Conservation (phyloP, 2,888 invertebrate species). For the Girardia tigrina region DNA sequence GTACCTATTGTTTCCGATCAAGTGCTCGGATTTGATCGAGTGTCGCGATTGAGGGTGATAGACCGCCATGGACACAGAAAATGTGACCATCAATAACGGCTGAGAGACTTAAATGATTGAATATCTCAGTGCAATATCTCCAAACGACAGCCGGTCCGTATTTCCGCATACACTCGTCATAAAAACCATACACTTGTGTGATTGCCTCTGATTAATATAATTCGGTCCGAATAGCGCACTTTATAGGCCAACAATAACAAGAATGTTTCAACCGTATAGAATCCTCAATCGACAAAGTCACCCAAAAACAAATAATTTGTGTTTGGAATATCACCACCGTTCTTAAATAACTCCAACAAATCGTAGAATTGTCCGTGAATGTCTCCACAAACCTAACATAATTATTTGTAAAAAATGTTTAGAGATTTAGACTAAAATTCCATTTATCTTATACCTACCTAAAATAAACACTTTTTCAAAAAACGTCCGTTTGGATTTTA, state of each 20-base stretch:
- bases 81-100: slow-evolving; percentile 71
- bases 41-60: slow-evolving; percentile 93
- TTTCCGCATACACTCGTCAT: slow-evolving; percentile 94
- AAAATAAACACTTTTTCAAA: no score
- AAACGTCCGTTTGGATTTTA: no score
- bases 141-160: slow-evolving; percentile 96
- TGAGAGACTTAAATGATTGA: slow-evolving; percentile 85
- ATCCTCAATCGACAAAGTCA: slow-evolving; percentile 96
- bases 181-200: slow-evolving; percentile 99
- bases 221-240: slow-evolving; percentile 93
- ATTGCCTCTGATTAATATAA: slow-evolving; percentile 90
- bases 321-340: slow-evolving; percentile 95
- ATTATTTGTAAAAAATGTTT: no score
- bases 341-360: slow-evolving; percentile 63
- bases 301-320: slow-evolving; percentile 99
- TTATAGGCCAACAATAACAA: slow-evolving; percentile 83
- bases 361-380: slow-evolving; percentile 99
- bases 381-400: slow-evolving; percentile 93
- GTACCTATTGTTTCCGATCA: slow-evolving; percentile 84
- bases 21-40: slow-evolving; percentile 94
- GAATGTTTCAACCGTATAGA: slow-evolving; percentile 97
- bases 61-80: slow-evolving; percentile 96
- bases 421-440: no score
- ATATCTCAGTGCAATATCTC: slow-evolving; percentile 98
- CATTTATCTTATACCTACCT: no score